Percentiles rank a stretch among this genome's conserved stretches.
phyloP scores from a whole-genome alignment of 2,113 vertebrate species.

The Hydrolagus affinis region DNA sequence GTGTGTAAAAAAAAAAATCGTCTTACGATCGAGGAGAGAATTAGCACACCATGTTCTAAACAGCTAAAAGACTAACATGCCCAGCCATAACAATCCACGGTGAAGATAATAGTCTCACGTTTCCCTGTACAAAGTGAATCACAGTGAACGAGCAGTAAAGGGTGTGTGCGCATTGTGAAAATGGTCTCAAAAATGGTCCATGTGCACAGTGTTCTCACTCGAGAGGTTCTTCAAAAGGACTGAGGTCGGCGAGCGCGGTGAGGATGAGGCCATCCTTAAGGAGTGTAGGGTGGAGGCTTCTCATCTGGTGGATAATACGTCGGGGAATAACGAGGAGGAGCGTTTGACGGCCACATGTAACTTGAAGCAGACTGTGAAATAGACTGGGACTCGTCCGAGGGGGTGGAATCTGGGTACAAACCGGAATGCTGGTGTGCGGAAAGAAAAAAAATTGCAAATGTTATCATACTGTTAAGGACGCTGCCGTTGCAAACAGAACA shows the following conservation, averaged over 20 bases:
- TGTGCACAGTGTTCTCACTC: conserved; percentile 26
- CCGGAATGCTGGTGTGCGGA: conserved; percentile 66
- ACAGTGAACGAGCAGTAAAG: not conserved
- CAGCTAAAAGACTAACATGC: conserved; percentile 15
- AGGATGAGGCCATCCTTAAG: conserved; percentile 46
- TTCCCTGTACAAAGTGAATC: not conserved
- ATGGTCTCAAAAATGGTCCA: not conserved
- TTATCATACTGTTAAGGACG: not conserved
- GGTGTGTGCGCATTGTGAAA: too few relatives aligned
- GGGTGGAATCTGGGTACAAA: conserved; percentile 73
- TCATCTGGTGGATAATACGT: conserved; percentile 88
- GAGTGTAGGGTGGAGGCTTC: conserved; percentile 93
- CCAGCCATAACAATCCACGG: conserved; percentile 7
- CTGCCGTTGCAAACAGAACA: too few relatives aligned
- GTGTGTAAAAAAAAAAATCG: too few relatives aligned
- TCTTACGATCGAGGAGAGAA: not conserved
- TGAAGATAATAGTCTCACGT: conserved; percentile 9
- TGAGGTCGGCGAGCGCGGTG: not conserved
- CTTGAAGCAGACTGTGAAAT: conserved; percentile 80
- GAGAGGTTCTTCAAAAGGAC: not conserved
- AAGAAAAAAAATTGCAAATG: not conserved
- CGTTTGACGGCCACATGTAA: conserved; percentile 83
- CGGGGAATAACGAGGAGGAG: conserved; percentile 84
- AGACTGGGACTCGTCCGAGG: conserved; percentile 71
- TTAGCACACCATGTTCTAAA: not conserved